These are phyloP conservation scores for Chiloscyllium plagiosum DNA, from an alignment of 2,113 vertebrate genomes.

Conservation along the genomic window DNA sequence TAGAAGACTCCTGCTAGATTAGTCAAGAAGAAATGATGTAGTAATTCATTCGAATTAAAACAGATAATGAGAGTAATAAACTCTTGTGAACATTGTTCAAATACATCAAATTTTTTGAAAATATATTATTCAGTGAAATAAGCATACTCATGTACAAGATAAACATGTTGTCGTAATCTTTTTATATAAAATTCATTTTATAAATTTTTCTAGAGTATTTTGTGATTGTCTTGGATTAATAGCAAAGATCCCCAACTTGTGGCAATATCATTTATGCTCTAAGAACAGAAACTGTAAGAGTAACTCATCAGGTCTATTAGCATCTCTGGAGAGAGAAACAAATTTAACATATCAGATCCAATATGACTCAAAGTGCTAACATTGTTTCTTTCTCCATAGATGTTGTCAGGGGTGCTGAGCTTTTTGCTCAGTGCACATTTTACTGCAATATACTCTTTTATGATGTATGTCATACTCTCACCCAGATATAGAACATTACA, in stretches of 20 bases:
- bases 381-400: no score
- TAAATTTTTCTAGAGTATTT: background rate
- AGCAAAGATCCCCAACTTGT: background rate
- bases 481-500: background rate
- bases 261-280: no score
- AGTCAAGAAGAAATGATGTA: slow-evolving; percentile 23
- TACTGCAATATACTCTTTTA: background rate
- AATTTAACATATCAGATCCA: no score
- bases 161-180: no score
- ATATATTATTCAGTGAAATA: background rate
- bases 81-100: background rate
- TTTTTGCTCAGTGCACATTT: background rate
- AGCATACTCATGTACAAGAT: background rate
- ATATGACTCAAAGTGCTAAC: no score
- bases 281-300: background rate
- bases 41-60: slow-evolving; percentile 8
- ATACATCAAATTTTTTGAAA: background rate
- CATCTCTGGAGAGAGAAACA: no score
- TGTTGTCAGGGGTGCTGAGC: no score
- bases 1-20: background rate
- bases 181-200: no score
- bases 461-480: background rate
- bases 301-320: no score
- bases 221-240: background rate
- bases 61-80: slow-evolving; percentile 5